Conservation (phyloP, 2,888 invertebrate species). For the Elgonia sp. region DNA sequence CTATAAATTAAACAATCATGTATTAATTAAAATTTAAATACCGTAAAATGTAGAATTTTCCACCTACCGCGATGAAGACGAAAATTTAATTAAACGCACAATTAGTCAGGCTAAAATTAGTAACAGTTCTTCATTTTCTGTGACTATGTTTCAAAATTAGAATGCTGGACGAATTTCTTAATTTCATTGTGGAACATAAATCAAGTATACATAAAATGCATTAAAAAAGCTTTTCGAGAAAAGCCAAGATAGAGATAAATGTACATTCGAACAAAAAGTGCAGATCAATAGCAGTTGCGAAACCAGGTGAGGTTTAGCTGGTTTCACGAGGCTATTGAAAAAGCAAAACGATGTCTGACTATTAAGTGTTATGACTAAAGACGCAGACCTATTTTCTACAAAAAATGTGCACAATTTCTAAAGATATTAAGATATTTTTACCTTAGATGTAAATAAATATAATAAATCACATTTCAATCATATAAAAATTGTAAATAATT, state of each 20-base stretch:
- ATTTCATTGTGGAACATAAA: conserved; percentile 27
- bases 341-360: conserved; percentile 5
- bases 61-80: not conserved
- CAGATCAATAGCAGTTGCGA: conserved; percentile 38
- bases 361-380: conserved; percentile 7
- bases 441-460: no score
- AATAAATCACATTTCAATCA: no score
- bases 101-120: conserved; percentile 22
- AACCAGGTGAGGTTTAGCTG: conserved; percentile 32
- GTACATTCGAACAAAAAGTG: conserved; percentile 34
- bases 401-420: not conserved
- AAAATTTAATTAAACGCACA: conserved; percentile 17
- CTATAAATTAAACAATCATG: conserved; percentile 19
- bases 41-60: conserved; percentile 10
- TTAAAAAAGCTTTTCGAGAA: not conserved
- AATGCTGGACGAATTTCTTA: conserved; percentile 5
- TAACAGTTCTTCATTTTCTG: conserved; percentile 1
- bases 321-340: conserved; percentile 17
- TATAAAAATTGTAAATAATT: no score
- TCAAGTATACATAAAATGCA: conserved; percentile 32
- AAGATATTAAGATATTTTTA: no score
- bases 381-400: not conserved
- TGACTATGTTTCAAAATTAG: conserved; percentile 3
- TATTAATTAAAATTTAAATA: conserved; percentile 39
- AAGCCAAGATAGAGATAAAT: conserved; percentile 43